Evolutionary conservation across 2,797 vertebrate genomes (phyloP).

Genomic region (Hemibagrus guttatus): DNA sequence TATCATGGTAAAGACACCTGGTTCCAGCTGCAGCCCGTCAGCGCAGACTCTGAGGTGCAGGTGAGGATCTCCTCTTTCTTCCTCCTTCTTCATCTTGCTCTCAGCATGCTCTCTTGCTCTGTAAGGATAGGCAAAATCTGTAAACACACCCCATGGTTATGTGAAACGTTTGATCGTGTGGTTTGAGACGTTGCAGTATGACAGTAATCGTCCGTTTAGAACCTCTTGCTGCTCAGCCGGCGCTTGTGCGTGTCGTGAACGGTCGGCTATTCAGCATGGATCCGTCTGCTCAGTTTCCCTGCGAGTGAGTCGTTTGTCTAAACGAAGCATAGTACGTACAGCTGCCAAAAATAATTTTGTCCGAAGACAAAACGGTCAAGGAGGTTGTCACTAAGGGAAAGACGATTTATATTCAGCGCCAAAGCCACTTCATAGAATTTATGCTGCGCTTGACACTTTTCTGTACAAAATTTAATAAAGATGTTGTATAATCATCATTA

Average conservation of each 20-base stretch:
- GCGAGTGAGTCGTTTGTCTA: neutral
- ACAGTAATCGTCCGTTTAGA: neutral
- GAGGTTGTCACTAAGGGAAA: neutral
- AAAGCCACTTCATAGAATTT: neutral
- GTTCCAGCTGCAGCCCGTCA: constrained; percentile 96
- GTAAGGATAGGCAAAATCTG: neutral
- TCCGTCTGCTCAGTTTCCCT: neutral
- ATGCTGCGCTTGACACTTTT: neutral
- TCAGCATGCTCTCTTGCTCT: neutral
- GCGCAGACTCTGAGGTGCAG: constrained; percentile 98
- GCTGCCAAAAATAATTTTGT: neutral
- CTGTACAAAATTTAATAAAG: neutral
- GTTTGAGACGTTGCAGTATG: no score
- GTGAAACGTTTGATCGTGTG: neutral
- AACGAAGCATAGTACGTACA: neutral
- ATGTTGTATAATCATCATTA: neutral
- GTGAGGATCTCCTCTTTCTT: constrained; percentile 70
- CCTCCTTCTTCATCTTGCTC: neutral
- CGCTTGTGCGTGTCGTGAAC: neutral
- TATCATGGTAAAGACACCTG: constrained; percentile 98
- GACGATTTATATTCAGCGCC: neutral
- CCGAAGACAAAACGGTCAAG: neutral
- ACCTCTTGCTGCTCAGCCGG: neutral
- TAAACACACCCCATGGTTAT: neutral
- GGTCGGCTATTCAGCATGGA: neutral